Percentiles rank a stretch among this genome's conserved stretches.
These are phyloP conservation scores for Arge pagana DNA, from an alignment of 2,888 invertebrate genomes.

Conservation along the genomic window DNA sequence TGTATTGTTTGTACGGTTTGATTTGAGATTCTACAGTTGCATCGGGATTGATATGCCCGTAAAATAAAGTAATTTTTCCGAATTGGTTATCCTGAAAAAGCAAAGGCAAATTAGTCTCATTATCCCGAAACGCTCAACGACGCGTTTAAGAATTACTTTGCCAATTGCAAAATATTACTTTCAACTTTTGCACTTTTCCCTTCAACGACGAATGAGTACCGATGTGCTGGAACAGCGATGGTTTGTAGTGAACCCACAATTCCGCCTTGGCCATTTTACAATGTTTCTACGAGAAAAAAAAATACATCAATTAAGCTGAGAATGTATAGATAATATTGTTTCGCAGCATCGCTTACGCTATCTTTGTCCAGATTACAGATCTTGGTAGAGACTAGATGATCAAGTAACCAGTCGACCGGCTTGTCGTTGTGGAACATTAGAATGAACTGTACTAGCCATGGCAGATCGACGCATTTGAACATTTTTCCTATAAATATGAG, in stretches of 20 bases:
- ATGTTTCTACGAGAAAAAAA: conserved; percentile 69
- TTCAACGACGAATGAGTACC: conserved; percentile 93
- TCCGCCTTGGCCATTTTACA: conserved; percentile 78
- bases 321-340: neutral
- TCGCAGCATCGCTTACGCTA: conserved; percentile 62
- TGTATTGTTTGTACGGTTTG: conserved; percentile 78
- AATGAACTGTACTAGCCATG: conserved; percentile 87
- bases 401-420: conserved; percentile 96
- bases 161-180: conserved; percentile 61
- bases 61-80: conserved; percentile 79
- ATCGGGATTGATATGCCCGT: conserved; percentile 78
- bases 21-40: conserved; percentile 74
- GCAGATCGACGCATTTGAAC: conserved; percentile 86
- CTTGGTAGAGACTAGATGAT: conserved; percentile 85
- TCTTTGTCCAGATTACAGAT: conserved; percentile 84
- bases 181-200: conserved; percentile 94
- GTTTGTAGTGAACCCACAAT: conserved; percentile 84
- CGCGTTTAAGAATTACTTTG: neutral
- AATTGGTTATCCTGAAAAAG: conserved; percentile 79
- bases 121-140: too few species aligned
- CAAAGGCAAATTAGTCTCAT: neutral
- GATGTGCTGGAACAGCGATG: conserved; percentile 93
- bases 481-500: conserved; percentile 70
- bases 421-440: conserved; percentile 95
- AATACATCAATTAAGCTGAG: conserved; percentile 12